Conservation (phyloP, 92 coral and sea anemone species). For the Chrysogorgia sp. region DNA sequence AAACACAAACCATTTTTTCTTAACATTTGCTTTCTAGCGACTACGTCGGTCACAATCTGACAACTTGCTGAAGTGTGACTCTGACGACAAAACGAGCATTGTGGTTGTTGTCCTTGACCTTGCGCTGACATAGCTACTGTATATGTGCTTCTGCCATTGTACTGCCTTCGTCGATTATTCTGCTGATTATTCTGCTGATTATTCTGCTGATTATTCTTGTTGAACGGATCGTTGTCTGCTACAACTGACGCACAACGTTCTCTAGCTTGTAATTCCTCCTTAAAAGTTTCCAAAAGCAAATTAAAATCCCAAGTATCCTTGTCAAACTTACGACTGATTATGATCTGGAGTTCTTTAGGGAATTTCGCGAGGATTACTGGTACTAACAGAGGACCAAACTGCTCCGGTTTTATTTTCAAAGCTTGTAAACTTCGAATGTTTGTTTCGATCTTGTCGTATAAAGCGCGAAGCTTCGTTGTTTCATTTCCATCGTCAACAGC, state of each 20-base stretch:
- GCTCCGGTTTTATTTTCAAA: slow-evolving; percentile 45
- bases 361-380: slow-evolving; percentile 48
- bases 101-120: too few species aligned
- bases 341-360: slow-evolving; percentile 48
- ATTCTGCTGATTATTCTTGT: not conserved
- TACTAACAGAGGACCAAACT: slow-evolving; percentile 42
- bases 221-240: not conserved
- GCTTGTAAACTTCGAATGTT: slow-evolving; percentile 39
- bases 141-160: too few species aligned
- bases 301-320: slow-evolving; percentile 52
- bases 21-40: not conserved
- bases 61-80: not conserved
- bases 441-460: slow-evolving; percentile 46
- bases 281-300: slow-evolving; percentile 18
- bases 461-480: slow-evolving; percentile 21
- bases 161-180: too few species aligned
- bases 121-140: too few species aligned
- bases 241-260: slow-evolving; percentile 47
- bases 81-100: too few species aligned
- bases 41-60: not conserved
- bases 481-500: slow-evolving; percentile 29
- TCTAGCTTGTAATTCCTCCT: slow-evolving; percentile 49
- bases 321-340: too few species aligned
- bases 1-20: not conserved
- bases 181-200: too few species aligned